Evolutionary conservation across 2,113 vertebrate genomes (phyloP).

Genomic region (Tylochromis polylepis): DNA sequence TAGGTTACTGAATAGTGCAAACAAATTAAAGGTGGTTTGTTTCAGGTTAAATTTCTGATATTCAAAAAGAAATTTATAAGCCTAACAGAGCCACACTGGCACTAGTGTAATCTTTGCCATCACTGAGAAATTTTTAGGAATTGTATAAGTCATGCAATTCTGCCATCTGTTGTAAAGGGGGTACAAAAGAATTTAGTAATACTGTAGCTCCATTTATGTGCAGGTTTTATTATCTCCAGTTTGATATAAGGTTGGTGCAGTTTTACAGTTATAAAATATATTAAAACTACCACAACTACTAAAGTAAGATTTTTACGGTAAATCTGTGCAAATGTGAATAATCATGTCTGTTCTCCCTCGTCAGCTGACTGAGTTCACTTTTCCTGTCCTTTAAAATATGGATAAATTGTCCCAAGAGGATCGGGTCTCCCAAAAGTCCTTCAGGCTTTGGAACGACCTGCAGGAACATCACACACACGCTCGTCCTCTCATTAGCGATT

Average conservation of each 20-base stretch:
- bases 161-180: background rate
- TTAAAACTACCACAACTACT: background rate
- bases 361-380: background rate
- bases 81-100: background rate
- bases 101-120: background rate
- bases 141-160: background rate
- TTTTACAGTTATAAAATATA: background rate
- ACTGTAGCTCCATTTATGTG: background rate
- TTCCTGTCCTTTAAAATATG: conserved; percentile 59
- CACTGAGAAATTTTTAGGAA: background rate
- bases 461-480: conserved; percentile 62
- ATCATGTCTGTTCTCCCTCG: background rate
- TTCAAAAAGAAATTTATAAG: background rate
- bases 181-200: background rate
- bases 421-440: conserved; percentile 85
- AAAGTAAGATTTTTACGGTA: background rate
- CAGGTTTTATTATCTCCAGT: background rate
- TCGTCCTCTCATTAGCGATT: conserved; percentile 89
- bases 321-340: background rate
- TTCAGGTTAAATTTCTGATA: background rate
- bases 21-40: background rate
- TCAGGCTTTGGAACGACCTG: conserved; percentile 84
- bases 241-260: background rate
- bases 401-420: conserved; percentile 86
- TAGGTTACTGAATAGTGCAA: background rate